These are phyloP conservation scores for Tinamus major DNA, from an alignment of 2,797 vertebrate genomes.

Conservation along the genomic window DNA sequence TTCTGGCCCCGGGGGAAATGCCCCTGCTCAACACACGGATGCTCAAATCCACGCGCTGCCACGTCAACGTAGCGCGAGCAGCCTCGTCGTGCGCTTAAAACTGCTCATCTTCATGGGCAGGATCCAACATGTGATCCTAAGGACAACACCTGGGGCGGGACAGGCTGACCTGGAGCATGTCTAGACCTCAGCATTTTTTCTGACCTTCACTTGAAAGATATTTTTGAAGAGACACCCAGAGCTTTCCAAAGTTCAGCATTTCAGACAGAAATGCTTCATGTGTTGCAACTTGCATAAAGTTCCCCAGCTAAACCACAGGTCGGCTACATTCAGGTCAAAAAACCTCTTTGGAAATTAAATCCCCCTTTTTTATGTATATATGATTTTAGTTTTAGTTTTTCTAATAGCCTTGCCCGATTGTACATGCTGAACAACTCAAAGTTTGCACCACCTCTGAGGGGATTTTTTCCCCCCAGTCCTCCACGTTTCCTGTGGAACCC, in stretches of 20 bases:
- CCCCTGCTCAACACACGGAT: rapidly evolving
- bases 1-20: rapidly evolving
- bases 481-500: background rate
- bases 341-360: constrained; percentile 30
- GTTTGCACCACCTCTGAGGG: background rate
- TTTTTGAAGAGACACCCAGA: no score
- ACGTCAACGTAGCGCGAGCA: background rate
- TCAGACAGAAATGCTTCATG: background rate
- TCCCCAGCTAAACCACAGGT: background rate
- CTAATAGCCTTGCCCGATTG: background rate
- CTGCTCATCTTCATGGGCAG: background rate
- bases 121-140: background rate
- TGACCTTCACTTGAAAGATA: no score
- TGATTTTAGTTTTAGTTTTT: background rate
- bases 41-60: background rate
- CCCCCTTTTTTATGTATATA: background rate
- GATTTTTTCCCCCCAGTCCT: background rate
- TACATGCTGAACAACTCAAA: background rate
- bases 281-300: background rate
- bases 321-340: background rate
- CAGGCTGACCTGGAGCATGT: background rate
- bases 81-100: background rate
- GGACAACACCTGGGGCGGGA: background rate
- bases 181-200: no score
- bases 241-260: no score